These are phyloP conservation scores for Eulithis prunata DNA, from an alignment of 2,888 invertebrate species.

Conservation along the genomic window DNA sequence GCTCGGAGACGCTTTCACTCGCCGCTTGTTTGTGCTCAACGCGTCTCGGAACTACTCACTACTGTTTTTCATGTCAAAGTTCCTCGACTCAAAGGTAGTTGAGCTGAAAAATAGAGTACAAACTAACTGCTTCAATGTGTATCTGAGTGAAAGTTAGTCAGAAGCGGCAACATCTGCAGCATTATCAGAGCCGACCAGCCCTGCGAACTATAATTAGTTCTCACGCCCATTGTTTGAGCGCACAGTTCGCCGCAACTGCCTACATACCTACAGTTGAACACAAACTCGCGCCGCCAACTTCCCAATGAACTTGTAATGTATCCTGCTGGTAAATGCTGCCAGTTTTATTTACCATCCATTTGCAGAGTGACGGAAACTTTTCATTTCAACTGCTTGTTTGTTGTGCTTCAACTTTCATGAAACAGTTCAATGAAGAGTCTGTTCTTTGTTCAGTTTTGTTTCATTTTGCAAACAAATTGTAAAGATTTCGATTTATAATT, in stretches of 20 bases:
- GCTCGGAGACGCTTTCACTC: background rate
- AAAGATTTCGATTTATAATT: background rate
- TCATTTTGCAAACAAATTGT: background rate
- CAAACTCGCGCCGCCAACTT: constrained; percentile 16
- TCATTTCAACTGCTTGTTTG: constrained; percentile 25
- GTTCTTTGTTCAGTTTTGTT: constrained; percentile 7
- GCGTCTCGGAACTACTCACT: background rate
- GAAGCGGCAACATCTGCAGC: background rate
- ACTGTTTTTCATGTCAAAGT: background rate
- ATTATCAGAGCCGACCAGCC: constrained; percentile 12
- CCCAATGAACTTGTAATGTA: constrained; percentile 22
- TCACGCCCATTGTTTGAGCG: constrained; percentile 10
- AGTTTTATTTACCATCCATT: constrained; percentile 27
- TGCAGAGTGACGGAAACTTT: constrained; percentile 22
- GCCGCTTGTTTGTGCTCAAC: background rate
- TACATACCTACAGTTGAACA: background rate
- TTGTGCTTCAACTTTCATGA: constrained; percentile 20
- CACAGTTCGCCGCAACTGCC: background rate
- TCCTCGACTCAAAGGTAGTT: background rate
- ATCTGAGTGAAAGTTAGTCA: constrained; percentile 2
- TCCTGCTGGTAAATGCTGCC: constrained; percentile 18
- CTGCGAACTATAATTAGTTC: constrained; percentile 14
- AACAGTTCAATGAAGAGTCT: constrained; percentile 11
- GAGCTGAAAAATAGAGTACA: background rate
- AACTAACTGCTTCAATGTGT: background rate